phyloP scores from a whole-genome alignment of 1,140 invertebrate genomes.

The Triops longicaudatus region DNA sequence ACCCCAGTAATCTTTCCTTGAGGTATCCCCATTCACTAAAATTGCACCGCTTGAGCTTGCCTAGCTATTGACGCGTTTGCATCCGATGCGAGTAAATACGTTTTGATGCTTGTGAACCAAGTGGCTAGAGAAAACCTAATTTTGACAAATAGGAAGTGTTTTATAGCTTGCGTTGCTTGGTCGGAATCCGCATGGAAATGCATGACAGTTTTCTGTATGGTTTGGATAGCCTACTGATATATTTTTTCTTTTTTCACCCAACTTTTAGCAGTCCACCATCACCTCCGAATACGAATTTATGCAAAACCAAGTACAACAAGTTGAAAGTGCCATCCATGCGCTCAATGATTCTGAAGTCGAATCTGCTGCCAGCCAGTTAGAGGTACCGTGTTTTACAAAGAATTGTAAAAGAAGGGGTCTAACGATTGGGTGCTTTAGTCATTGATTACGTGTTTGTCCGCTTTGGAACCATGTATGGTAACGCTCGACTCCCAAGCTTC shows the following conservation, averaged over 20 bases:
- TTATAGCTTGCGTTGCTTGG: background rate
- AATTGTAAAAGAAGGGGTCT: background rate
- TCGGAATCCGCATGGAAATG: background rate
- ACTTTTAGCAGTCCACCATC: background rate
- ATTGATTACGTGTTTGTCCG: conserved; percentile 17
- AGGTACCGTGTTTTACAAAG: background rate
- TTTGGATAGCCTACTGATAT: conserved; percentile 9
- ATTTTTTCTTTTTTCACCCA: background rate
- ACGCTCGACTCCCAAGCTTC: conserved; percentile 20
- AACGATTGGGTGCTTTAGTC: background rate
- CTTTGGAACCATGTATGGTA: conserved; percentile 25
- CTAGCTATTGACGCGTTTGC: background rate
- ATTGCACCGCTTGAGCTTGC: background rate
- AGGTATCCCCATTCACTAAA: background rate
- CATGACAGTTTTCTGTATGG: background rate
- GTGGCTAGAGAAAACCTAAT: background rate
- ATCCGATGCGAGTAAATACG: background rate
- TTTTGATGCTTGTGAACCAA: background rate
- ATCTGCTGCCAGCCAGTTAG: background rate
- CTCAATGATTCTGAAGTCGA: background rate
- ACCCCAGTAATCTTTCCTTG: background rate
- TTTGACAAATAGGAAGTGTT: background rate
- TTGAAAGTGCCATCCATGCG: background rate
- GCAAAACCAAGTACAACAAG: conserved; percentile 21
- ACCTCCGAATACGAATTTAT: conserved; percentile 4